Percentiles rank a stretch among this genome's conserved stretches.
phyloP scores from a whole-genome alignment of 1,140 invertebrate species.

The Hylaeus anthracinus region DNA sequence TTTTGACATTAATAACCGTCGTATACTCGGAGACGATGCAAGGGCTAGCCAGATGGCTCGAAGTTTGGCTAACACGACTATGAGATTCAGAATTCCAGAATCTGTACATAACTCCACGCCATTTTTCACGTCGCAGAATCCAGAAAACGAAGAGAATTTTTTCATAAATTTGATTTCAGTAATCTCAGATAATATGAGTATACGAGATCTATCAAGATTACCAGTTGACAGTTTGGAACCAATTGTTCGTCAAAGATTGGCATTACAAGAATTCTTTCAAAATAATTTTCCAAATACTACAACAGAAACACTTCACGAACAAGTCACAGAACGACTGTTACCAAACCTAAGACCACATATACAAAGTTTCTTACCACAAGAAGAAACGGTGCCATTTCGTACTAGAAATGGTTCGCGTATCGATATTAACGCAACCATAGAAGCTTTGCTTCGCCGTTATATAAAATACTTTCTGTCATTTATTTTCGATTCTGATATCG shows the following conservation, averaged over 20 bases:
- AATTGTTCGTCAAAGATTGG: conserved; percentile 61
- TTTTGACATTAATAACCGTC: not conserved
- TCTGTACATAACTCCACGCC: conserved; percentile 15
- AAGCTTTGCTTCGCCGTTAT: conserved; percentile 46
- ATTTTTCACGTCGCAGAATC: conserved; percentile 26
- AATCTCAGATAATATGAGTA: conserved; percentile 65
- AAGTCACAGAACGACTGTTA: conserved; percentile 62
- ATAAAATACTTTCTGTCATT: conserved; percentile 49
- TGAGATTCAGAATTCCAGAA: conserved; percentile 7
- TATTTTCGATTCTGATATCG: conserved; percentile 58
- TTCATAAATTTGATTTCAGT: conserved; percentile 60
- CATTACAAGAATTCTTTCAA: conserved; percentile 65
- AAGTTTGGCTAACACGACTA: too few species aligned
- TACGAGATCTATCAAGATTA: conserved; percentile 60
- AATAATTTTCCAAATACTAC: conserved; percentile 60
- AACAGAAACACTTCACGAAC: conserved; percentile 53
- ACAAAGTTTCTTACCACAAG: conserved; percentile 44
- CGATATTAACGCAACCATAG: conserved; percentile 68
- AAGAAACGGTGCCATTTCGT: conserved; percentile 30
- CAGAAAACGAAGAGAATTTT: conserved; percentile 54
- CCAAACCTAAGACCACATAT: conserved; percentile 60
- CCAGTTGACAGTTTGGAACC: conserved; percentile 56
- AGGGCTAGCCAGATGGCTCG: too few species aligned
- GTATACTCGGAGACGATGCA: conserved; percentile 16
- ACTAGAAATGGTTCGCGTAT: conserved; percentile 47